Evolutionary conservation across 2,113 vertebrate genomes (phyloP).

Genomic region (Syngnathus floridae): DNA sequence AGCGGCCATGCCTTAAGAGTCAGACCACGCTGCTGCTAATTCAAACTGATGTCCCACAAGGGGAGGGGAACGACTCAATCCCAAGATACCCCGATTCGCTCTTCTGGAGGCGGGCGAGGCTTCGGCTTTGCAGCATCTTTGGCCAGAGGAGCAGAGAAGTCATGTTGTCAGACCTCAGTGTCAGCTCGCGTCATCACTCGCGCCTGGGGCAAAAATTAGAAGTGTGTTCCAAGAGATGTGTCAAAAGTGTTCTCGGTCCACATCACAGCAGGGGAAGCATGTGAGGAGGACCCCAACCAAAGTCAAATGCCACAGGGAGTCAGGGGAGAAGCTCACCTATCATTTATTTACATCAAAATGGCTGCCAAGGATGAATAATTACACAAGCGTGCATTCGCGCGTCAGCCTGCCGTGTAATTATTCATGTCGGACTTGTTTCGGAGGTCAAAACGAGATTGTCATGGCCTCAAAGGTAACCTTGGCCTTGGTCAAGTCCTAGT

Average conservation of each 20-base stretch:
- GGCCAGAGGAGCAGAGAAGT: constrained; percentile 68
- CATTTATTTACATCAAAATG: constrained; percentile 44
- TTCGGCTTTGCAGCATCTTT: constrained; percentile 43
- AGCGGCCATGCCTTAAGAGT: constrained; percentile 50
- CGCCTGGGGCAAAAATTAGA: constrained; percentile 68
- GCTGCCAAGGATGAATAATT: constrained; percentile 35
- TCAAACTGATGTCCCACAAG: constrained; percentile 64
- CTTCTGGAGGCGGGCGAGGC: constrained; percentile 49
- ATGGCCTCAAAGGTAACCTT: constrained; percentile 18
- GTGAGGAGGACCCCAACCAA: constrained; percentile 49
- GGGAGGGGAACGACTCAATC: constrained; percentile 42
- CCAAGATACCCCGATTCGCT: constrained; percentile 49
- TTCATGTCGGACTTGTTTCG: constrained; percentile 13
- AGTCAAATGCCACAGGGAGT: constrained; percentile 55
- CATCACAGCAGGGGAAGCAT: constrained; percentile 55
- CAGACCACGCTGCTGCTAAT: constrained; percentile 54
- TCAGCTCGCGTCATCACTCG: constrained; percentile 64
- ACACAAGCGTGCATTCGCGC: constrained; percentile 11
- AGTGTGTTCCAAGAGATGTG: constrained; percentile 66
- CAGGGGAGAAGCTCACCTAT: constrained; percentile 52
- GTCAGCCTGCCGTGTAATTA: constrained; percentile 17
- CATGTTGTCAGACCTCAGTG: constrained; percentile 69
- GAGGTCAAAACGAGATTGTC: constrained; percentile 17
- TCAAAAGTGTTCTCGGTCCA: constrained; percentile 70
- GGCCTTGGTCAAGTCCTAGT: not conserved